phyloP scores from a whole-genome alignment of 2,113 vertebrate species.

The Cebidichthys violaceus region DNA sequence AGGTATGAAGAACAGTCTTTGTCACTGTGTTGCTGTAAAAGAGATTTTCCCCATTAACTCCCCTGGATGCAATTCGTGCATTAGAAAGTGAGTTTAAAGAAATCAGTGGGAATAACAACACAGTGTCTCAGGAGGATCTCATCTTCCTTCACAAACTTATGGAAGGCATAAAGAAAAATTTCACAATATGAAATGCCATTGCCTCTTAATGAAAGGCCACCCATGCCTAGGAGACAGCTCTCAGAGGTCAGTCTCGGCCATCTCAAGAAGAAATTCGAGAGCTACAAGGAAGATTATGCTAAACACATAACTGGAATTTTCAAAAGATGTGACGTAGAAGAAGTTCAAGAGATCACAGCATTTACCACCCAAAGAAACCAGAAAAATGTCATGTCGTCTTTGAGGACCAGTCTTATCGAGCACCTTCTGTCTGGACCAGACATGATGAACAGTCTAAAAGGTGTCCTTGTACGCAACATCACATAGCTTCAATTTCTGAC shows the following conservation, averaged over 20 bases:
- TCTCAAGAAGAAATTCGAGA: not conserved
- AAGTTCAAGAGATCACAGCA: not conserved
- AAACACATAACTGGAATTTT: not conserved
- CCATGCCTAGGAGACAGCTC: no score
- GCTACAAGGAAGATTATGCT: not conserved
- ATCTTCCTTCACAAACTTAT: not conserved
- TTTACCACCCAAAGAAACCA: not conserved
- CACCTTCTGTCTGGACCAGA: not conserved
- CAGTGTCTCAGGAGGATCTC: no score
- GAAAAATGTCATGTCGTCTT: not conserved
- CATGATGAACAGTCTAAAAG: not conserved
- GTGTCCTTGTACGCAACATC: not conserved
- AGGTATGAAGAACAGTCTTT: not conserved
- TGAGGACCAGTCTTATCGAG: not conserved
- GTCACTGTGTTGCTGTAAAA: not conserved
- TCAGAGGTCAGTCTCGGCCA: not conserved
- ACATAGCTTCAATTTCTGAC: not conserved
- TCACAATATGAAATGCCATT: not conserved
- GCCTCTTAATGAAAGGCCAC: not conserved
- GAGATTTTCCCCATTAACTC: not conserved
- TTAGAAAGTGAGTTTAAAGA: not conserved
- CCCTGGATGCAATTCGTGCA: not conserved
- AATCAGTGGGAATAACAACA: no score
- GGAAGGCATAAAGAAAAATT: not conserved
- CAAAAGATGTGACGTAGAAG: not conserved